Evolutionary conservation across 2,113 vertebrate species (phyloP), one percentile per base, ranked within the genome.

Genomic region (Salminus brasiliensis): DNA sequence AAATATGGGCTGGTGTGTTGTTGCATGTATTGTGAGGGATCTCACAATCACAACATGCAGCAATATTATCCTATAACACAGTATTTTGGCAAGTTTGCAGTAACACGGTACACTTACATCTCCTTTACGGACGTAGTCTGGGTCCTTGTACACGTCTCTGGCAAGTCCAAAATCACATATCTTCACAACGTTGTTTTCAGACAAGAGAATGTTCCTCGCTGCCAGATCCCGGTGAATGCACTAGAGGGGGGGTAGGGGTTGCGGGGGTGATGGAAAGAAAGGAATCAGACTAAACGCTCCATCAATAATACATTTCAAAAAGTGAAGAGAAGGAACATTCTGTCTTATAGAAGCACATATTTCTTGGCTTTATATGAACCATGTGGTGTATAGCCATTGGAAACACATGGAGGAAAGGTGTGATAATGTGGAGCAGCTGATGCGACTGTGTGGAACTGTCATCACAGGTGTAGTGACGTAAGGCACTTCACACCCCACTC

Each of bases 91-190:
- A 21, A 57, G 25, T 52, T 9, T 21, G 4, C 32, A 18, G 23
- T 57, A 55, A 55, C 27, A 76, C 0, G 63, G 49, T 60, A 15
- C 71, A 92, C 96, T 95, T 89, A 98, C 96, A 81, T 98, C 96
- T 93, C 96, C 96, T 91, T 98, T 98, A 81, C 96, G 94, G 5
- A 98, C 95, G 0, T 98, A 98, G 87, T 98, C 96, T 0, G 95
- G 95, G 84, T 97, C 97, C 91, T 98, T 98, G 70, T 98, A 97
- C 74, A 98, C 93, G 29, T 98, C 97, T 81, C 96, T 94, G 72
- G 97, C 96, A 0, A 98, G 94, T 74, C 96, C 96, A 16, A 98
- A 98, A 87, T 98, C 97, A 76, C 96, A 98, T 87, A 98, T 98
- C 93, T 98, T 98, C 36, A 98, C 97, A 45, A 98, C 96, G 0